Evolutionary conservation across 2,113 vertebrate genomes (phyloP), one percentile per base, ranked within the genome.

Genomic region (Helogale parvula): DNA sequence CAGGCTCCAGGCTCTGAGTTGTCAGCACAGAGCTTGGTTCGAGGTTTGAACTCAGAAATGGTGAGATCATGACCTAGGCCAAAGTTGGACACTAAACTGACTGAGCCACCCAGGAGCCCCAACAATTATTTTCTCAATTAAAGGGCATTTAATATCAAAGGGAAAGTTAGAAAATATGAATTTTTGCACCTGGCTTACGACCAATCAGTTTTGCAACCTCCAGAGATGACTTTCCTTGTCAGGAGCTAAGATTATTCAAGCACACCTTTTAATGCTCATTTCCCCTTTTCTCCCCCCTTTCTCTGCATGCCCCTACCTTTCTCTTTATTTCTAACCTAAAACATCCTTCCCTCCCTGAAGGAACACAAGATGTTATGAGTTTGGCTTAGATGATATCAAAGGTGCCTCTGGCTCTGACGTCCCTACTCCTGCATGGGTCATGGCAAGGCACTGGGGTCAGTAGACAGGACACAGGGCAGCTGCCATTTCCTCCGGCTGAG

Each of bases 341-440:
- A 33, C 21, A 65, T 38, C 29, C 17, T 72, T 79, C 63, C 35
- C 27, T 31, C 5, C 54, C 16, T 8, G 41, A 63, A 82, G 82
- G 50, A 82, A 27, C 33, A 68, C 4, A 11, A 41, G n/a, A 35
- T 63, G 13, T 23, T 66, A n/a, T 0, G 17, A n/a, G 33, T 86
- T 33, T 68, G 35, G 23, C 17, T 25, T 14, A 7, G 15, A 2
- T 27, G 87, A 13, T 69, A 60, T 35, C 47, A 16, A 54, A 57
- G 63, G 3, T 1, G 4, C 11, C 71, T 47, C 15, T 21, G 31
- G 77, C 31, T 66, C 41, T 52, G n/a, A 35, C 4, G 38, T 29
- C 33, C 19, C 1, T 19, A 21, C 12, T 47, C 15, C n/a, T 47
- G 15, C 1, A 0, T 6, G 38, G 35, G 38, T 35, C 7, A 2